Conservation (phyloP, 1,140 invertebrate genomes). For the Zaprionus vittiger region DNA sequence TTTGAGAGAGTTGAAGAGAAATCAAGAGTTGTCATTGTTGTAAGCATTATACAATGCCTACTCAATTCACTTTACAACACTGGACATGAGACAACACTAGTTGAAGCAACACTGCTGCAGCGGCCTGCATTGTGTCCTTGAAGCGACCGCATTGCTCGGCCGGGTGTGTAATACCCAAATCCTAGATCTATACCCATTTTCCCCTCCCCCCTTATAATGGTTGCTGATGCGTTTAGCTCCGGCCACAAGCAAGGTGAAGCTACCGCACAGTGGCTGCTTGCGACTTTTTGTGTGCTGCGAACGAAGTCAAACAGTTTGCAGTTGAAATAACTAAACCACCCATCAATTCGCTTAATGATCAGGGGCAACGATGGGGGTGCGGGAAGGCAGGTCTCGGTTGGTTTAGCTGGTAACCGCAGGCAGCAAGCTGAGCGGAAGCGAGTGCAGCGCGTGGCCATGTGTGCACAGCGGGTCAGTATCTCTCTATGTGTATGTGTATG, state of each 20-base stretch:
- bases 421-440: constrained; percentile 36
- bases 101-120: background rate
- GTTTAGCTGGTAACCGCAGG: constrained; percentile 42
- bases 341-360: constrained; percentile 59
- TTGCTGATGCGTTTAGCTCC: constrained; percentile 19
- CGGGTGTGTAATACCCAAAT: background rate
- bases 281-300: constrained; percentile 5
- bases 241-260: constrained; percentile 29
- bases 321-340: constrained; percentile 47
- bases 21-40: background rate
- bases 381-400: background rate
- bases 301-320: constrained; percentile 39
- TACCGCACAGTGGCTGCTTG: background rate
- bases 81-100: background rate
- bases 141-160: constrained; percentile 35
- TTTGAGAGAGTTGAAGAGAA: background rate
- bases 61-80: background rate
- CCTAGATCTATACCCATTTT: background rate
- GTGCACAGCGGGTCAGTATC: background rate
- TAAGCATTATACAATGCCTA: background rate
- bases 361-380: constrained; percentile 2
- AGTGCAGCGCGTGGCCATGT: constrained; percentile 25
- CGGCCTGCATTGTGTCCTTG: constrained; percentile 38
- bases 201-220: background rate
- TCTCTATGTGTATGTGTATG: constrained; percentile 11